These are phyloP conservation scores for Bolborhynchus lineola DNA, from an alignment of 2,113 vertebrate genomes.

Conservation along the genomic window DNA sequence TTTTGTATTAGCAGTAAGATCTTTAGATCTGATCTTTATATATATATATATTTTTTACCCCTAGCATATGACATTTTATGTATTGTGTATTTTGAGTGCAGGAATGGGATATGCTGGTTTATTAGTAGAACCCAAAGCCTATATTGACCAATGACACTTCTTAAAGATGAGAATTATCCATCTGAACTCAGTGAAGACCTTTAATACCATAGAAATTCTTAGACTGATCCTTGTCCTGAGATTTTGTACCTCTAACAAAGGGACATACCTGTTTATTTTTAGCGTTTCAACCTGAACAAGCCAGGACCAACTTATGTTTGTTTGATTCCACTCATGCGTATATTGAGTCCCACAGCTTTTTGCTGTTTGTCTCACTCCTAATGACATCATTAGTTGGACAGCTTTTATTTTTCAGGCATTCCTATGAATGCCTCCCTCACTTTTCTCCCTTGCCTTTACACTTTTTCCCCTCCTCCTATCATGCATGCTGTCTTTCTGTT, in stretches of 20 bases:
- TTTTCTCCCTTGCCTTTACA: not conserved
- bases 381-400: not conserved
- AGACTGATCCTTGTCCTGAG: not conserved
- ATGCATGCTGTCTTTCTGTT: not conserved
- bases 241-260: not conserved
- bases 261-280: not conserved
- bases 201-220: not conserved
- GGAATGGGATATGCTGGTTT: not conserved
- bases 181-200: not conserved
- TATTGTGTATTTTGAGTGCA: not conserved
- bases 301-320: fast-evolving
- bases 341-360: not conserved
- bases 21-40: not conserved
- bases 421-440: not conserved
- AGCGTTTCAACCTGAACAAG: not conserved
- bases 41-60: fast-evolving
- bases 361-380: not conserved
- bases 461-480: not conserved
- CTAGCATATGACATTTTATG: fast-evolving
- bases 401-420: not conserved
- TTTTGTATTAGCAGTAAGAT: not conserved
- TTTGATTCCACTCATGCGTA: not conserved
- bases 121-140: not conserved
- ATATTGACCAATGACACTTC: not conserved
- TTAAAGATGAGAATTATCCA: not conserved